Base-by-base conservation (phyloP, 2,888 invertebrate species). In the Neria commutata region DNA sequence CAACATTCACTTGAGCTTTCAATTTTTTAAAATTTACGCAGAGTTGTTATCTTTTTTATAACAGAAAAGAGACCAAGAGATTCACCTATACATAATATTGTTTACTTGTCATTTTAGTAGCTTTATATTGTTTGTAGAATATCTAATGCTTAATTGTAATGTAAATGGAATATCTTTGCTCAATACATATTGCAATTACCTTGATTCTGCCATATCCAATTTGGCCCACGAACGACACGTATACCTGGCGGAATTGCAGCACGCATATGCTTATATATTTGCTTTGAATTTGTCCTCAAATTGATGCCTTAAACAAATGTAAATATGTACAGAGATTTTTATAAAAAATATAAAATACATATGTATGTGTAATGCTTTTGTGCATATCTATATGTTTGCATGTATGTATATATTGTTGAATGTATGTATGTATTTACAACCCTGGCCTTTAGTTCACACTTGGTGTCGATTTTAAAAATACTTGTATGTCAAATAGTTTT, bases 201-300 rank as follows among this genome's bases (percentile, higher is more conserved):
- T 85, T 92, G 92, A 78, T 90, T 87, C 55, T 85, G 86, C 92
- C 92, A 92, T 75, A 87, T 86, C 92, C 92, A 93, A 80, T 92
- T 91, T 33, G 89, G 89, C 16, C 92, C 92, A 55, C 92, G 84
- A 10, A 92, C 90, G 56, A 92, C 91, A 67, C 91, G 83, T 62
- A 91, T 83, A 42, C 92, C 92, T 49, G 89, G 87, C 70, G 87
- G 86, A 77, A 89, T 76, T 62, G 76, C 66, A 66, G 80, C 70
- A 57, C 74, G 74, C 77, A 78, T 77, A 49, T 59, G 47, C 34
- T 1, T 37, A 3, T 2, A 19, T 11, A 48, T 2, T 26, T 29
- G 2, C 5, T 37, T n/a, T 21, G 2, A n/a, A n/a, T n/a, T n/a
- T n/a, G n/a, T n/a, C 6, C 3, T 51, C 8, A 16, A 8, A 8